Evolutionary conservation across 2,113 vertebrate species (phyloP).

Genomic region (Anoura caudifer): DNA sequence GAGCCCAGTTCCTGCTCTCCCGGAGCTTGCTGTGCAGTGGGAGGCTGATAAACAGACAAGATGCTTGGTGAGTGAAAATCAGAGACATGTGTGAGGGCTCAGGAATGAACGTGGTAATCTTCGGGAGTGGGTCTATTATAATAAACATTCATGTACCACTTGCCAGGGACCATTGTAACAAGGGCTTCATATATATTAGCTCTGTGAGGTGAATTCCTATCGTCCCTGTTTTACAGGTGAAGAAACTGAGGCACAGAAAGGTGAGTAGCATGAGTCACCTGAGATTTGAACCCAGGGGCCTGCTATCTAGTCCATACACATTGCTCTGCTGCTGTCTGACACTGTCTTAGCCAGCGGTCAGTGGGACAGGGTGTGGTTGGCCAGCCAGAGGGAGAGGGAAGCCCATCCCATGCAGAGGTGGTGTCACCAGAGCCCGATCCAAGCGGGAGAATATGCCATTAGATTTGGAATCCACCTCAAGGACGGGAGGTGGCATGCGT

Average conservation of each 20-base stretch:
- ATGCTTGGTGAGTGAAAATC: neutral
- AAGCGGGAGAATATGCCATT: neutral
- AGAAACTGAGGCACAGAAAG: neutral
- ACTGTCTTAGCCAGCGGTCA: accelerated
- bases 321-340: neutral
- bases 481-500: neutral
- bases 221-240: neutral
- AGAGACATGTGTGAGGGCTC: neutral
- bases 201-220: neutral
- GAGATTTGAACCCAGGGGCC: neutral
- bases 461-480: no score
- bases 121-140: neutral
- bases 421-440: neutral
- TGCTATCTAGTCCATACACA: neutral
- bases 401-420: accelerated
- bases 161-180: neutral
- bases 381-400: neutral
- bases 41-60: neutral
- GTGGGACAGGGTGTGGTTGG: no score
- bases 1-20: neutral
- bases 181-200: neutral
- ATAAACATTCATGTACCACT: neutral
- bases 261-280: neutral
- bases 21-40: neutral
- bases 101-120: neutral